A percentile compares a stretch with the other conserved stretches of the same genome.
Evolutionary conservation across 2,888 invertebrate genomes (phyloP).

Genomic region (Meliscaeva auricollis): DNA sequence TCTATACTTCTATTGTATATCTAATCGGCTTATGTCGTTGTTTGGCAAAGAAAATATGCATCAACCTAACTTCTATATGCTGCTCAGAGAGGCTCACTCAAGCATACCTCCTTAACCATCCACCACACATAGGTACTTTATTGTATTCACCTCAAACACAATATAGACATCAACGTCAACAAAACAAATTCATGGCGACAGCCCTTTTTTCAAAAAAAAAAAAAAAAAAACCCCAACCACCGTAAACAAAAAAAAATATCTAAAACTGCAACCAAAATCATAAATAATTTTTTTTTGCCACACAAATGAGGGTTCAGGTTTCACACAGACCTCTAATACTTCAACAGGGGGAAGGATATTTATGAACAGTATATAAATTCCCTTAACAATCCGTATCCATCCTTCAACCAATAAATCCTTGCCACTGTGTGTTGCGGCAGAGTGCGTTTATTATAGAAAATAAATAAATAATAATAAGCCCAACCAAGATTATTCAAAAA

Average conservation of each 20-base stretch:
- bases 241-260: not conserved
- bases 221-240: constrained; percentile 7
- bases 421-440: constrained; percentile 20
- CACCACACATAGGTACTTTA: constrained; percentile 7
- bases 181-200: constrained; percentile 50
- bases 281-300: constrained; percentile 41
- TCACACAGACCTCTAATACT: constrained; percentile 1
- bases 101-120: constrained; percentile 37
- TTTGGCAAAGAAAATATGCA: constrained; percentile 52
- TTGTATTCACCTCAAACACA: constrained; percentile 63
- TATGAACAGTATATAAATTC: constrained; percentile 8
- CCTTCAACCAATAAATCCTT: constrained; percentile 18
- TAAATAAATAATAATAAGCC: constrained; percentile 24
- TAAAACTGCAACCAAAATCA: constrained; percentile 49
- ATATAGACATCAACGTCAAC: constrained; percentile 64
- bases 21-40: constrained; percentile 71
- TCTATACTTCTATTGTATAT: constrained; percentile 20
- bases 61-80: constrained; percentile 17
- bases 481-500: constrained; percentile 47
- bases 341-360: constrained; percentile 20
- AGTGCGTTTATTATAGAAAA: constrained; percentile 57
- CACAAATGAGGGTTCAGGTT: constrained; percentile 60
- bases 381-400: constrained; percentile 25
- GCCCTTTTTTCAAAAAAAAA: constrained; percentile 38
- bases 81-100: constrained; percentile 27